A percentile compares a stretch with the other conserved stretches of the same genome.
These are phyloP conservation scores for Andrena minutula DNA, from an alignment of 2,888 invertebrate species.

Conservation along the genomic window DNA sequence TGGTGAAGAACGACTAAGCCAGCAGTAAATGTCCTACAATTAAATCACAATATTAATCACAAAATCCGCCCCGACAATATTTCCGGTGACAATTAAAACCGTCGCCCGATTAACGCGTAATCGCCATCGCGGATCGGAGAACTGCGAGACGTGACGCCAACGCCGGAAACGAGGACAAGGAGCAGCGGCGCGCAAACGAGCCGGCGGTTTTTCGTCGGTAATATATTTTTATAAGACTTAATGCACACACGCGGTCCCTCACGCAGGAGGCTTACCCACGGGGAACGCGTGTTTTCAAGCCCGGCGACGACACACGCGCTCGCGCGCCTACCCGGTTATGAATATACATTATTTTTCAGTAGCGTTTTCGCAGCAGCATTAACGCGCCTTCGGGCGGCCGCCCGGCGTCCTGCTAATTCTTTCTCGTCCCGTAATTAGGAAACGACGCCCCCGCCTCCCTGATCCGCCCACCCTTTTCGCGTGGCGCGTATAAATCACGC, in stretches of 20 bases:
- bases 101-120: neutral
- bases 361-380: conserved; percentile 49
- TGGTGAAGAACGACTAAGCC: too few species aligned
- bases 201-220: conserved; percentile 44
- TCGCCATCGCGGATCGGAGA: neutral
- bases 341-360: conserved; percentile 64
- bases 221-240: conserved; percentile 73
- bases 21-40: too few species aligned
- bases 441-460: conserved; percentile 52
- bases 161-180: conserved; percentile 17
- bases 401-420: conserved; percentile 71
- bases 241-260: conserved; percentile 42
- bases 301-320: conserved; percentile 29
- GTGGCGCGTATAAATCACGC: conserved; percentile 63
- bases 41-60: neutral
- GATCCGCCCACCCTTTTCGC: conserved; percentile 42
- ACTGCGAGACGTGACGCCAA: conserved; percentile 7
- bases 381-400: conserved; percentile 56
- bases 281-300: conserved; percentile 58
- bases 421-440: conserved; percentile 77
- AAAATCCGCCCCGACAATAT: neutral
- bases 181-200: conserved; percentile 24
- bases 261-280: conserved; percentile 49
- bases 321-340: conserved; percentile 48
- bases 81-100: conserved; percentile 3